Conservation (phyloP, 2,797 vertebrate species). For the Adrianichthys oophorus region DNA sequence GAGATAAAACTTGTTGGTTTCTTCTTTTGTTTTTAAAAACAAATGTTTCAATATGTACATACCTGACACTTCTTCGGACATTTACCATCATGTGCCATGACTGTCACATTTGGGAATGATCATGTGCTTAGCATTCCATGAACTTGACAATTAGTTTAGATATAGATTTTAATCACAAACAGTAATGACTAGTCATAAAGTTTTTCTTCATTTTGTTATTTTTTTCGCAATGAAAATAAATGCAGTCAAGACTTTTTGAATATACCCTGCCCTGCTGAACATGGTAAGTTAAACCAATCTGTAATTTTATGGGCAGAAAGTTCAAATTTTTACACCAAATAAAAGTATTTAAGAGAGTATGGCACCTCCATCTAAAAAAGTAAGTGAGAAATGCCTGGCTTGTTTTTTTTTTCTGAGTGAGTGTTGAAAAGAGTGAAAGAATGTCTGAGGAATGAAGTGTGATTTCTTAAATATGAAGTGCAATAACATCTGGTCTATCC, state of each 20-base stretch:
- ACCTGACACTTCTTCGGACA: slow-evolving; percentile 20
- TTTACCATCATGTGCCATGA: slow-evolving; percentile 22
- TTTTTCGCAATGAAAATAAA: too few relatives aligned
- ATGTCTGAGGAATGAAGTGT: slow-evolving; percentile 1
- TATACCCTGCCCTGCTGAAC: too few relatives aligned
- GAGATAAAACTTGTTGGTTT: not conserved
- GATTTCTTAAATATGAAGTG: slow-evolving; percentile 19
- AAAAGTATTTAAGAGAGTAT: not conserved
- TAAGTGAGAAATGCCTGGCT: not conserved
- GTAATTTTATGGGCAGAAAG: too few relatives aligned
- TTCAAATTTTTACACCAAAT: too few relatives aligned
- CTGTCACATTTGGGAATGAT: slow-evolving; percentile 4
- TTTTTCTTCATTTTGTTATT: too few relatives aligned
- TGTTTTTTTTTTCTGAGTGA: not conserved
- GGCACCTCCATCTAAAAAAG: too few relatives aligned
- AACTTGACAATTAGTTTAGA: not conserved
- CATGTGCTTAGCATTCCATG: not conserved
- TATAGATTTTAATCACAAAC: not conserved
- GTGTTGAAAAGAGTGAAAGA: slow-evolving; percentile 6
- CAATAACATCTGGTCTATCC: slow-evolving; percentile 34
- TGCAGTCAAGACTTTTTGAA: too few relatives aligned
- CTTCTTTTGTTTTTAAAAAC: not conserved
- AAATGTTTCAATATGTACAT: slow-evolving; percentile 1
- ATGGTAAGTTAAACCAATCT: too few relatives aligned
- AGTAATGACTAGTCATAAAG: too few relatives aligned